Conservation (phyloP, 2,888 invertebrate genomes). For the Drosophila demipolita region DNA sequence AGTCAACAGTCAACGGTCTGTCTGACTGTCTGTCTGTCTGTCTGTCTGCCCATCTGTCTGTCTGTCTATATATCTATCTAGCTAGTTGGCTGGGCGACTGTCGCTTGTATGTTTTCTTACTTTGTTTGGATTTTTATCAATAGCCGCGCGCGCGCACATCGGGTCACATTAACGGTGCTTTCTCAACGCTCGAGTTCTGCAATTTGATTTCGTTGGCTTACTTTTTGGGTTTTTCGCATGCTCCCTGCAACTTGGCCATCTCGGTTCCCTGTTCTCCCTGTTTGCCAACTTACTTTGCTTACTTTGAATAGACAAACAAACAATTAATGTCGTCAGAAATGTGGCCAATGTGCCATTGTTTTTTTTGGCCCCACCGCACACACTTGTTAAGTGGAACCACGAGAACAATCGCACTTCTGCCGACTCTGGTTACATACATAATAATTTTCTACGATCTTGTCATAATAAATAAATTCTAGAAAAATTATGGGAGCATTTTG, state of each 20-base stretch:
- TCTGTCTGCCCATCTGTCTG: constrained; percentile 36
- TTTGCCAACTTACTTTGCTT: not conserved
- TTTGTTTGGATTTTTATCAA: constrained; percentile 65
- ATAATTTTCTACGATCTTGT: constrained; percentile 15
- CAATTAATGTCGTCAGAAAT: constrained; percentile 75
- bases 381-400: constrained; percentile 47
- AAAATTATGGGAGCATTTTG: constrained; percentile 23
- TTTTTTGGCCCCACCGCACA: constrained; percentile 19
- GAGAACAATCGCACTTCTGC: constrained; percentile 10
- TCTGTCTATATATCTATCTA: constrained; percentile 36
- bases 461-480: constrained; percentile 29
- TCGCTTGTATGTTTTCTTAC: constrained; percentile 56
- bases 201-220: constrained; percentile 69
- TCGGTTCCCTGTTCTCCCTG: not conserved
- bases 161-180: constrained; percentile 80
- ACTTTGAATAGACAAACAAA: constrained; percentile 49
- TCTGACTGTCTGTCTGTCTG: constrained; percentile 23
- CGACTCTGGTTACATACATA: constrained; percentile 24
- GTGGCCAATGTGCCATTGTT: constrained; percentile 52
- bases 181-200: constrained; percentile 74
- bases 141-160: constrained; percentile 66
- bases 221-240: constrained; percentile 44
- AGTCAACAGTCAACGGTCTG: constrained; percentile 13
- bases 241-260: constrained; percentile 1
- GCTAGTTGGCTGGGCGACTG: constrained; percentile 48